Evolutionary conservation across 2,113 vertebrate genomes (phyloP).

Genomic region (Salvelinus namaycush): DNA sequence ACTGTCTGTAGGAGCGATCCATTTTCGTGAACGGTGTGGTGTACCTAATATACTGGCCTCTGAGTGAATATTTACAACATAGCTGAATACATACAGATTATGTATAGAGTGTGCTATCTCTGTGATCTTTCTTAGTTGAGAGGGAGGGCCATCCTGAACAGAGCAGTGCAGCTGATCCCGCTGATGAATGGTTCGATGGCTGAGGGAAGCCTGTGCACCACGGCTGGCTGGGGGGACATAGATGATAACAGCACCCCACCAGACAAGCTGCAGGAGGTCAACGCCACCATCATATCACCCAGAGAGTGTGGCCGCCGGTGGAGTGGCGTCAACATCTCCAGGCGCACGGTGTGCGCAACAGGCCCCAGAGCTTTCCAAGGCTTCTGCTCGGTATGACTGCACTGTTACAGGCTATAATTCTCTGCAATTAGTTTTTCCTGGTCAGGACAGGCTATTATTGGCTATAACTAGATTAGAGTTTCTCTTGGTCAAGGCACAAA

Average conservation of each 20-base stretch:
- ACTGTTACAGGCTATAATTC: not conserved
- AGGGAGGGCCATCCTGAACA: slow-evolving; percentile 39
- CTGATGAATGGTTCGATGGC: slow-evolving; percentile 5
- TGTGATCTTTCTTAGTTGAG: slow-evolving; percentile 47
- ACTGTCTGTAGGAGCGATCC: too few relatives aligned
- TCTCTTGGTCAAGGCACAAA: not conserved
- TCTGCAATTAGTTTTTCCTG: not conserved
- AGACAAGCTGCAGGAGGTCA: slow-evolving; percentile 59
- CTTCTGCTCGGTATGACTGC: slow-evolving; percentile 59
- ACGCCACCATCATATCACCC: slow-evolving; percentile 45
- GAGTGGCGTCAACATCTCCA: slow-evolving; percentile 12
- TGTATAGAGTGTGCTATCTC: not conserved
- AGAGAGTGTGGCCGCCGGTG: slow-evolving; percentile 41
- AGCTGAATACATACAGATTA: too few relatives aligned
- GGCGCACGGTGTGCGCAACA: slow-evolving; percentile 54
- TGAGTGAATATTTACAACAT: too few relatives aligned
- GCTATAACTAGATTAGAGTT: not conserved
- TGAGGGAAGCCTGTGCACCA: slow-evolving; percentile 37
- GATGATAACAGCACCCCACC: slow-evolving; percentile 48
- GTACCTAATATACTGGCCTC: too few relatives aligned
- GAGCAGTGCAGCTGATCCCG: slow-evolving; percentile 56
- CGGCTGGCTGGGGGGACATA: slow-evolving; percentile 60
- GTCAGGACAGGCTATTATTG: not conserved
- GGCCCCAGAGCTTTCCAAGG: slow-evolving; percentile 25
- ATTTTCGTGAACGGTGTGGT: too few relatives aligned